phyloP scores from a whole-genome alignment of 30 jellyfish, hydroid and myxozoan genomes.

The Rhopilema esculentum region DNA sequence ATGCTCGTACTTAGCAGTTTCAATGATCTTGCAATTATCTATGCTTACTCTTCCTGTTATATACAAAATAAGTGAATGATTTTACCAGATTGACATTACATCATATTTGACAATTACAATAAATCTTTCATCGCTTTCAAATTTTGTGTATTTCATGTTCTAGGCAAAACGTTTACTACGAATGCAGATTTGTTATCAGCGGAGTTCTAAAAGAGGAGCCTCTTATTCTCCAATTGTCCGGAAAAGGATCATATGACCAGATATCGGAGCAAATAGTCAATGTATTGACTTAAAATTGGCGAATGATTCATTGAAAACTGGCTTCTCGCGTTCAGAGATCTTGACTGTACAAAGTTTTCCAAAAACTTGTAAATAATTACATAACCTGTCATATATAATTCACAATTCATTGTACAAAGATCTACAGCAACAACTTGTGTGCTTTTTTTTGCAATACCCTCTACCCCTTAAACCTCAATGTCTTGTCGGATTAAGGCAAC shows the following conservation, averaged over 20 bases:
- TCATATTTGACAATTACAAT: too few relatives aligned
- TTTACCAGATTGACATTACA: too few relatives aligned
- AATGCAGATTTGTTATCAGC: constrained; percentile 42
- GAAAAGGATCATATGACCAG: constrained; percentile 64
- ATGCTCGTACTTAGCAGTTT: too few relatives aligned
- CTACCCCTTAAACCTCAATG: too few relatives aligned
- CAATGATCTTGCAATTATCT: too few relatives aligned
- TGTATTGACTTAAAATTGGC: constrained; percentile 33
- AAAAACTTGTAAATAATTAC: neutral
- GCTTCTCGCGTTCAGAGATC: too few relatives aligned
- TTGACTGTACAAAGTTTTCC: neutral
- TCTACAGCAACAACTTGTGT: neutral
- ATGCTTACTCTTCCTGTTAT: too few relatives aligned
- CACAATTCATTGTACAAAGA: neutral
- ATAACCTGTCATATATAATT: neutral
- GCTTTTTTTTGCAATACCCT: too few relatives aligned
- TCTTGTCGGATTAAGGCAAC: too few relatives aligned
- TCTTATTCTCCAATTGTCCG: constrained; percentile 20
- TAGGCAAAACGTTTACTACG: constrained; percentile 62
- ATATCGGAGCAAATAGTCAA: constrained; percentile 54
- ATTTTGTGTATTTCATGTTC: neutral
- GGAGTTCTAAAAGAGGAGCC: constrained; percentile 17
- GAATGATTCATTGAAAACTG: too few relatives aligned
- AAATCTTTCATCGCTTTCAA: too few relatives aligned
- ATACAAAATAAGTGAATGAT: too few relatives aligned